Evolutionary conservation across 2,888 invertebrate species (phyloP), one percentile per base, ranked within the genome.

Genomic region (Andrena chrysosceles): DNA sequence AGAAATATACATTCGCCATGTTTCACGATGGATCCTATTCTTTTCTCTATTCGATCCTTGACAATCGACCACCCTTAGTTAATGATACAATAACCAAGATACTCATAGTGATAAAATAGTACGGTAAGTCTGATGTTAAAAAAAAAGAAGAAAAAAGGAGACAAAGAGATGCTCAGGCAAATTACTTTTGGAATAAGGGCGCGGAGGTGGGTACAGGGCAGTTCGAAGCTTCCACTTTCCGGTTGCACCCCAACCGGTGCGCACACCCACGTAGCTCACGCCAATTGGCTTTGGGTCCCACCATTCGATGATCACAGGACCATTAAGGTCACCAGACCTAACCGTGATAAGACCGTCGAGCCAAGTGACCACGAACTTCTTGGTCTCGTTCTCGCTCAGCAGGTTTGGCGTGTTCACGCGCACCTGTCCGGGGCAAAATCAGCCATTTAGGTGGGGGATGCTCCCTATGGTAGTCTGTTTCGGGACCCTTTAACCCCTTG

Each of bases 181-280:
- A 74, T 88, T 90, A 89, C 90, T 69, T 85, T 85, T 84, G 16
- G 64, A 63, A 60, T 56, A 23, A 59, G 56, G 33, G 60, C 74
- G 56, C 35, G 86, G 70, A 66, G 83, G 60, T 71, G 83, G 85
- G 56, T 85, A 81, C 84, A 78, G 89, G 91, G 91, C 92, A 87
- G 89, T 88, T 80, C 87, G 91, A 83, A 96, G 94, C 88, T 95
- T 95, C 96, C 96, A 96, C 83, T 95, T 94, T 81, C 96, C 96
- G 80, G 95, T 94, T 35, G 96, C 95, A 75, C 96, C 96, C 95
- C 96, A 96, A 78, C 95, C 95, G 16, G 96, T 96, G 79, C 96
- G 95, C 79, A 96, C 95, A 63, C 96, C 96, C 90, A 96, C 95
- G 94, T 96, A 95, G 77, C 95, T 95, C 73, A 96, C 93, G 64